Evolutionary conservation across 2,797 vertebrate species (phyloP), one percentile per base, ranked within the genome.

Genomic region (Pipistrellus kuhlii): DNA sequence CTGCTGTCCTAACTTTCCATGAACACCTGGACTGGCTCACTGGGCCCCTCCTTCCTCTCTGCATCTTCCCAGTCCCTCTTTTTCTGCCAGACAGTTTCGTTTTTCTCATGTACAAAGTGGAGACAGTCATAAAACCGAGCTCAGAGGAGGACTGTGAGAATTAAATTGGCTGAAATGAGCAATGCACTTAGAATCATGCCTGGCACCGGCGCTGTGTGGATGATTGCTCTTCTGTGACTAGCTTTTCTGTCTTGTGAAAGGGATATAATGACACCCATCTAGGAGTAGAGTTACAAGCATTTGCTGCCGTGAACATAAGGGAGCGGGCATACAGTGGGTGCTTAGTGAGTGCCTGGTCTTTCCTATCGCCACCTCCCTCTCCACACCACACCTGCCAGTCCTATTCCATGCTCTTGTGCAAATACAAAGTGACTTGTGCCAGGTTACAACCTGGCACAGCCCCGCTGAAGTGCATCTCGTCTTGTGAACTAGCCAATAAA

Each of bases 91-190:
- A 35, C 23, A 3, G 35, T 73, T 93, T 75, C 12, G n/a, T 15
- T 86, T 84, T 38, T 21, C 62, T 88, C n/a, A 21, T 5, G 59
- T 55, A 11, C 30, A 46, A 85, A 85, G 25, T 48, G 38, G 53
- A 94, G 73, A 75, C 21, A 41, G 48, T 86, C 71, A 46, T 25
- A 91, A 25, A 84, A 75, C 35, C n/a, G 9, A 72, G 38, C 44
- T 90, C 72, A n/a, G 0, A 72, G 18, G n/a, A 88, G 32, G n/a
- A 41, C 35, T 25, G 41, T 72, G 86, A 92, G 53, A 62, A 84
- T 93, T 75, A 80, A 92, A 72, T 14, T 71, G 66, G 46, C 85
- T 73, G 75, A 93, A 78, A 86, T 75, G 87, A 81, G 51, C 44
- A 95, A 73, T 93, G 38, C 21, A 64, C 62, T 87, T 76, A 83